Conservation (phyloP, 2,888 invertebrate species). For the Furcula furcula region DNA sequence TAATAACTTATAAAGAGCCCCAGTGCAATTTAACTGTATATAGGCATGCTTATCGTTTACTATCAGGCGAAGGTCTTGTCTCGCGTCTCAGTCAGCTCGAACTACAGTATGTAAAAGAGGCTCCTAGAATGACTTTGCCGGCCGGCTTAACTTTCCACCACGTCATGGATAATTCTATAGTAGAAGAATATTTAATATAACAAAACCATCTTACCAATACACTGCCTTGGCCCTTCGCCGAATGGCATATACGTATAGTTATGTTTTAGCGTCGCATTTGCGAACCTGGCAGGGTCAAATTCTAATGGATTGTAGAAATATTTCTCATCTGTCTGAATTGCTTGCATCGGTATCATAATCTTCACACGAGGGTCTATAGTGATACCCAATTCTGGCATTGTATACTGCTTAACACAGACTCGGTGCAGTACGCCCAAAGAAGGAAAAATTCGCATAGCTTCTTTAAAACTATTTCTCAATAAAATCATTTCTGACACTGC, state of each 20-base stretch:
- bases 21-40: no score
- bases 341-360: slow-evolving; percentile 22
- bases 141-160: no score
- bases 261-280: no score
- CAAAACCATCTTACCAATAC: slow-evolving; percentile 23
- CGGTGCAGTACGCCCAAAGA: slow-evolving; percentile 34
- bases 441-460: slow-evolving; percentile 38
- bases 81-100: no score
- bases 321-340: slow-evolving; percentile 18
- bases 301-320: slow-evolving; percentile 30
- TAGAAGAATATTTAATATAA: not conserved
- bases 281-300: slow-evolving; percentile 22
- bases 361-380: slow-evolving; percentile 13
- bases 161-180: not conserved
- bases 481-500: slow-evolving; percentile 40
- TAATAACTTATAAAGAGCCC: no score
- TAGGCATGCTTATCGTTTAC: no score
- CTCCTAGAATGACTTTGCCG: no score
- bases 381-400: slow-evolving; percentile 20
- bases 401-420: slow-evolving; percentile 24
- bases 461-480: slow-evolving; percentile 39
- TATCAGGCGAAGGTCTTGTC: no score
- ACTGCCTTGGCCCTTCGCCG: slow-evolving; percentile 28
- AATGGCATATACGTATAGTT: slow-evolving; percentile 30
- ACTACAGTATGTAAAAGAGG: no score